Percentiles rank a stretch among this genome's conserved stretches.
phyloP scores from a whole-genome alignment of 2,113 vertebrate genomes.

The Zootoca vivipara region DNA sequence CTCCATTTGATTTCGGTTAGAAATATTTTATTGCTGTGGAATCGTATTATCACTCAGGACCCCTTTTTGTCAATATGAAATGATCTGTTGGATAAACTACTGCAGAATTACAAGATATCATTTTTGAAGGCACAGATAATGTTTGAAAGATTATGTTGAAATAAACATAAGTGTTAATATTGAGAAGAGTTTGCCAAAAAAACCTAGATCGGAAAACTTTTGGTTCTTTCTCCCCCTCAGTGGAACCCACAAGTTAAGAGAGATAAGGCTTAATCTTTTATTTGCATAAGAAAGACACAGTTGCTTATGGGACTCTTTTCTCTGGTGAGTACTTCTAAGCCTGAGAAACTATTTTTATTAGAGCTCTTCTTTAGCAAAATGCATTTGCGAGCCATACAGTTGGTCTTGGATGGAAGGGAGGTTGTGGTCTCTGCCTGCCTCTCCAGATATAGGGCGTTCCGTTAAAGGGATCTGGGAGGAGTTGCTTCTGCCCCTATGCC shows the following conservation, averaged over 20 bases:
- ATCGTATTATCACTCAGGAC: slow-evolving; percentile 7
- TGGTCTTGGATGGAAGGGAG: too few relatives aligned
- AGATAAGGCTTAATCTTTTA: not conserved
- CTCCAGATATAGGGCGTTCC: too few relatives aligned
- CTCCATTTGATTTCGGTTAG: not conserved
- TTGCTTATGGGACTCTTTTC: not conserved
- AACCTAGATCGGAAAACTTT: not conserved
- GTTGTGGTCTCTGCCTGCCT: too few relatives aligned
- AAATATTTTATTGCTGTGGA: slow-evolving; percentile 20
- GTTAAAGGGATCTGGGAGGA: too few relatives aligned
- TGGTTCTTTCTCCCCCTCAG: not conserved
- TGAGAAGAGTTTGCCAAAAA: not conserved
- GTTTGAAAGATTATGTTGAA: not conserved
- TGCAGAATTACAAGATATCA: not conserved
- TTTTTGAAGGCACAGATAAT: slow-evolving; percentile 16
- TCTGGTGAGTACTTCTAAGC: not conserved
- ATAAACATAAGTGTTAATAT: not conserved
- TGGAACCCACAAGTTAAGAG: not conserved
- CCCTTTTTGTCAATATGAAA: not conserved
- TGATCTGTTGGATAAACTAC: not conserved
- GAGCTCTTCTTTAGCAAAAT: not conserved
- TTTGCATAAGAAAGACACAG: not conserved
- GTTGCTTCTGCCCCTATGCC: too few relatives aligned
- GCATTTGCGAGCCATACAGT: not conserved
- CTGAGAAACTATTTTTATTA: not conserved